Base-by-base conservation (phyloP, 2,113 vertebrate species). In the Psophia crepitans region DNA sequence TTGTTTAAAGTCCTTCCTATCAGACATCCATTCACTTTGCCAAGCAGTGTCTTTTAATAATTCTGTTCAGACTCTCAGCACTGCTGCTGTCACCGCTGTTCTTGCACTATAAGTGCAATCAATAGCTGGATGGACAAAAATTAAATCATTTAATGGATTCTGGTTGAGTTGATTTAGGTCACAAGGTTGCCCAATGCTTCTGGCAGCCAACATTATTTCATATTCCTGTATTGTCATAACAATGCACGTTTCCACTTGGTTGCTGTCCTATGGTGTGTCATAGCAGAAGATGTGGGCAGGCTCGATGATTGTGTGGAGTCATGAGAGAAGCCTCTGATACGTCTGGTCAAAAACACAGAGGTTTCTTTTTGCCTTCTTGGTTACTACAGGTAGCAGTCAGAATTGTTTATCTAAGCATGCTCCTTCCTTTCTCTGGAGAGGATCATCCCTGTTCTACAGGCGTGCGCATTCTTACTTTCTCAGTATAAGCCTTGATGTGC, bases 101-200 rank as follows among this genome's bases (percentile, higher is more conserved):
- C 89, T 70, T 93, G 89, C 51, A n/a, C 89, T 91, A 4, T 57
- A 85, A 87, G 58, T 87, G 73, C 96, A 97, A 98, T 98, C 98
- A 98, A 98, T 98, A 98, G 69, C 79, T 96, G 94, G 92, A 97
- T 93, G 84, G 90, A 96, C 92, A 86, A 98, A 98, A 98, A 96
- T 97, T 97, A 97, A 98, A 98, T 98, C 80, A 93, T 95, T 98
- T 97, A 97, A 97, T 96, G 92, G 93, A 96, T 98, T 98, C 96
- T 98, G 96, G 90, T 87, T 98, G 97, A 96, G 96, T 92, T 98
- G 96, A 98, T 97, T 96, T 94, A 96, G 98, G 97, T 98, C 96
- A 91, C 83, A 94, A 88, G 90, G 88, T 93, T 95, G 95, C 28
- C 89, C 68, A 94, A 18, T 88, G 69, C 58, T 97, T 94, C 89